These are phyloP conservation scores for Archips xylosteana DNA, from an alignment of 2,888 invertebrate genomes.

Conservation along the genomic window DNA sequence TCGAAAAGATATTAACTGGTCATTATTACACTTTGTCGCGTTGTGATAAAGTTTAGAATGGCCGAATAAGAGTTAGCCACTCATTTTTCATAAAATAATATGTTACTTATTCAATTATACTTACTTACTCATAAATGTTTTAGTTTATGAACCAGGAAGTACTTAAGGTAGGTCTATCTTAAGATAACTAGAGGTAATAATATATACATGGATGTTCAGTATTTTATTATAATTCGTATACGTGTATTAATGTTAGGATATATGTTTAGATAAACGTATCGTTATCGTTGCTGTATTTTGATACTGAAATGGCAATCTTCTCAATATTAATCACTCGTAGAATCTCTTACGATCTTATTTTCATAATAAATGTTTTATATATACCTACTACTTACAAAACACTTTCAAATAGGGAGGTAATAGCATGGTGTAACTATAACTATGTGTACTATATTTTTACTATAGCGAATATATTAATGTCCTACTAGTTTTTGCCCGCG, in stretches of 20 bases:
- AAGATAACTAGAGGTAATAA: constrained; percentile 1
- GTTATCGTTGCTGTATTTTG: constrained; percentile 45
- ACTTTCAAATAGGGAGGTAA: background rate
- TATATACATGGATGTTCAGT: constrained; percentile 42
- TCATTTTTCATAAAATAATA: background rate
- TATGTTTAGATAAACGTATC: constrained; percentile 47
- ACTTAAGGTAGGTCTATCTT: background rate
- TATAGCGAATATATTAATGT: background rate
- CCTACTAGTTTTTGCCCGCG: background rate
- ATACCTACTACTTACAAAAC: background rate
- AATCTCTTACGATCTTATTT: constrained; percentile 12
- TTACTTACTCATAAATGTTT: background rate
- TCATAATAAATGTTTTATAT: constrained; percentile 8
- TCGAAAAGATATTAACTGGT: background rate
- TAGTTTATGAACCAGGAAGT: background rate
- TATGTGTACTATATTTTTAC: constrained; percentile 3
- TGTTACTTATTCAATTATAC: background rate
- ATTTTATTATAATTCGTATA: constrained; percentile 46
- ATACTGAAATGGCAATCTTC: constrained; percentile 14
- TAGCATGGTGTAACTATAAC: background rate
- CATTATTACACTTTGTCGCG: background rate
- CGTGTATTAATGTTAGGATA: constrained; percentile 52
- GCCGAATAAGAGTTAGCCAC: background rate
- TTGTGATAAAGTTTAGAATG: background rate
- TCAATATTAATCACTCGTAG: constrained; percentile 11